Conservation (phyloP, 35 echinoderm and acorn worm genomes). For the Chiridota heheva region DNA sequence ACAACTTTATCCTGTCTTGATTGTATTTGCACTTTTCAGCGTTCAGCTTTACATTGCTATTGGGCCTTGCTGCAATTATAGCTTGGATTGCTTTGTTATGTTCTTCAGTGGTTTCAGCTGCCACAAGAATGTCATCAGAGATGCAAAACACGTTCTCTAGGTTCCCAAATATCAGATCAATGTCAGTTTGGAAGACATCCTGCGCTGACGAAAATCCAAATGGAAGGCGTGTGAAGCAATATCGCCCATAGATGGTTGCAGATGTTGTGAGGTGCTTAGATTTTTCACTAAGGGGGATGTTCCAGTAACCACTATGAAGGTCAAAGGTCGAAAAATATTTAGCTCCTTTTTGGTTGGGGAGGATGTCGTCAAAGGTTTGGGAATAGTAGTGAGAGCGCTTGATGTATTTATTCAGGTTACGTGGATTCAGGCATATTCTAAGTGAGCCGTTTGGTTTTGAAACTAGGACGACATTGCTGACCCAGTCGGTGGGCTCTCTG, state of each 20-base stretch:
- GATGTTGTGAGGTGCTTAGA: background rate
- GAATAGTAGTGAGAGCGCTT: slow-evolving; percentile 33
- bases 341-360: background rate
- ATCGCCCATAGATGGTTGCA: background rate
- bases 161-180: slow-evolving; percentile 30
- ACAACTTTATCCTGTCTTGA: slow-evolving; percentile 20
- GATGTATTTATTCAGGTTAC: slow-evolving; percentile 14
- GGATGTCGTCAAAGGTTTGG: slow-evolving; percentile 16
- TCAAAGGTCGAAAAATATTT: slow-evolving; percentile 19
- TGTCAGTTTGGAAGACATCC: slow-evolving; percentile 15
- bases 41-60: slow-evolving; percentile 31
- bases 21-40: slow-evolving; percentile 4
- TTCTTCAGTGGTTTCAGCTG: slow-evolving; percentile 6
- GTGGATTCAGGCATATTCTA: slow-evolving; percentile 11
- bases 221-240: slow-evolving; percentile 22
- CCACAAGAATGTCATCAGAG: slow-evolving; percentile 22
- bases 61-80: background rate
- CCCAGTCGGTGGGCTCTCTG: slow-evolving; percentile 21
- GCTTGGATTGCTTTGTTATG: slow-evolving; percentile 16
- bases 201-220: slow-evolving; percentile 14
- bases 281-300: background rate
- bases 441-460: slow-evolving; percentile 30
- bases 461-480: slow-evolving; percentile 21
- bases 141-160: slow-evolving; percentile 28
- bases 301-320: slow-evolving; percentile 2